These are phyloP conservation scores for Zoanthus sociatus DNA, from an alignment of 92 coral and sea anemone species.

Conservation along the genomic window DNA sequence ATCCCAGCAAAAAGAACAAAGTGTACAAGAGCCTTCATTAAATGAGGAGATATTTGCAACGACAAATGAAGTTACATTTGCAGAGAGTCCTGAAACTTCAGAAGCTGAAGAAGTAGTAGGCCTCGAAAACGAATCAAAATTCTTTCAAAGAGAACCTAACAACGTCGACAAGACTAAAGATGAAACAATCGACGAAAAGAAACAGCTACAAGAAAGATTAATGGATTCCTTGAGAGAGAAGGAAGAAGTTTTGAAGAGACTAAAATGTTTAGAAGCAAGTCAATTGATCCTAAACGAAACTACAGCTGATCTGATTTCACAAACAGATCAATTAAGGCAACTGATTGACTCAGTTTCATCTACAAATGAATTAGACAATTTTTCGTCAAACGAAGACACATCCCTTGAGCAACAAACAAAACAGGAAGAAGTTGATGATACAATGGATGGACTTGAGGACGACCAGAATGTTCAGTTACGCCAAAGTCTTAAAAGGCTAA, in stretches of 20 bases:
- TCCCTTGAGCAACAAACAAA: not conserved
- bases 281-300: conserved; percentile 52
- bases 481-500: conserved; percentile 58
- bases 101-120: conserved; percentile 14
- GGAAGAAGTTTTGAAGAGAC: conserved; percentile 48
- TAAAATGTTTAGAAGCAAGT: conserved; percentile 57
- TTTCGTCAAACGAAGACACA: not conserved
- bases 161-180: conserved; percentile 34
- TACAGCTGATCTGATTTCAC: conserved; percentile 48
- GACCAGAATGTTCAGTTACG: conserved; percentile 50
- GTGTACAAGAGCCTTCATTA: not conserved
- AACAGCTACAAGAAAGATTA: conserved; percentile 48
- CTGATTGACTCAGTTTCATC: conserved; percentile 44
- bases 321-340: conserved; percentile 58
- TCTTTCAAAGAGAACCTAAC: not conserved
- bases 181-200: conserved; percentile 48
- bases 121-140: conserved; percentile 21
- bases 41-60: conserved; percentile 23
- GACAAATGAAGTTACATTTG: conserved; percentile 67
- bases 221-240: conserved; percentile 53
- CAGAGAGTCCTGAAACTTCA: conserved; percentile 33
- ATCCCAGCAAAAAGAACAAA: conserved; percentile 5
- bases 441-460: conserved; percentile 43
- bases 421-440: conserved; percentile 12
- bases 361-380: not conserved